Base-by-base conservation (phyloP, 2,797 vertebrate species). In the Channa striata region DNA sequence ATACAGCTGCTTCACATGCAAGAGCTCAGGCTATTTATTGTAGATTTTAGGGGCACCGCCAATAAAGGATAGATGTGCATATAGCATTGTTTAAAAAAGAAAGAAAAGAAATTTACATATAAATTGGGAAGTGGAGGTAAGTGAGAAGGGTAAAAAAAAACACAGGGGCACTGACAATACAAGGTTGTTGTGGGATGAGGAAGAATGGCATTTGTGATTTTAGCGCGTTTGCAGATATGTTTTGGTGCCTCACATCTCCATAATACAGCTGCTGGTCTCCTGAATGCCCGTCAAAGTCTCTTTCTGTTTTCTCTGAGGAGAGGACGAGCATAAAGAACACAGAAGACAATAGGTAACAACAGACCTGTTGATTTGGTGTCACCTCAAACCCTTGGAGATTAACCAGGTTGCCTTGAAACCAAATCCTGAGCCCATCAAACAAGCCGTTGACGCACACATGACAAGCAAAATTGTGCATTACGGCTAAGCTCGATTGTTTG, bases 21-120 rank as follows among this genome's bases (percentile, higher is more conserved):
- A 80, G 70, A 72, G 72, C 75, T 85, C 57, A n/a, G 72, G 72
- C 73, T 88, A 80, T 93, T 92, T 92, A 89, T 88, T 86, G 53
- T 72, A 62, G 74, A 62, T 74, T 88, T 91, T 81, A 84, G 85
- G 82, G 68, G 85, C 72, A 69, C 74, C 83, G 84, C 80, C 75
- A 91, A 82, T 73, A 74, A 88, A 82, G 80, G 86, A 94, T 91
- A 88, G 83, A 89, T 71, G 83, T 87, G 83, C 78, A 84, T 86
- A 83, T 85, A 78, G 68, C 72, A 90, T 90, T 93, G 91, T 93
- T 93, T 94, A 91, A 91, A 64, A 84, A 87, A 86, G 59, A 72
- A 64, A 84, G 86, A 86, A 57, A 72, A 37, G n/a, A 67, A 80
- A 94, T 94, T 94, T 93, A 93, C 93, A 94, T 94, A 93, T 93